Evolutionary conservation across 2,113 vertebrate species (phyloP).

Genomic region (Lophochroa leadbeateri): DNA sequence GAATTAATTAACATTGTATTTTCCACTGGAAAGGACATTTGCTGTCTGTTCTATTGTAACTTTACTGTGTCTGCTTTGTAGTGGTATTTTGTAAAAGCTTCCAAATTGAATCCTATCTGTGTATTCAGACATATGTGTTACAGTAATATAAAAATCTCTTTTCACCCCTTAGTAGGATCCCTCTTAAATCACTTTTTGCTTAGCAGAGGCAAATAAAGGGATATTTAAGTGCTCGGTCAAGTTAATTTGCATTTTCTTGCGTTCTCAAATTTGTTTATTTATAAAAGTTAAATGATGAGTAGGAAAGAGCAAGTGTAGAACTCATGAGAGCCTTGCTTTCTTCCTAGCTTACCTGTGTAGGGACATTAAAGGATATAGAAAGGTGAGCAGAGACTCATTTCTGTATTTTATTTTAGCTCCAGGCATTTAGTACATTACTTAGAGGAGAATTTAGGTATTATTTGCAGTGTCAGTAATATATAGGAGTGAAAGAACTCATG

Average conservation of each 20-base stretch:
- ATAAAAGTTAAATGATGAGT: background rate
- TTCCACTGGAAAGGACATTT: background rate
- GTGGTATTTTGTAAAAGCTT: background rate
- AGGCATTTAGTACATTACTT: background rate
- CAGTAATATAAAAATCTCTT: background rate
- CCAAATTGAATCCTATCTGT: background rate
- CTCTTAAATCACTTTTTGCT: background rate
- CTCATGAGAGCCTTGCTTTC: background rate
- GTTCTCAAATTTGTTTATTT: background rate
- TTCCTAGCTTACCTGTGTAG: background rate
- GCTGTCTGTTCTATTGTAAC: background rate
- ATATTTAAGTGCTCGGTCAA: background rate
- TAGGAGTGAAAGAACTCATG: background rate
- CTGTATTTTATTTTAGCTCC: background rate
- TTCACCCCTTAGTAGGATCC: background rate
- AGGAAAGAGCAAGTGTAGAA: background rate
- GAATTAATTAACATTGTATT: constrained; percentile 5
- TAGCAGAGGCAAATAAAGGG: background rate
- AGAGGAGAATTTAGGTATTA: background rate
- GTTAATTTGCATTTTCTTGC: background rate
- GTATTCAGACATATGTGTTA: background rate
- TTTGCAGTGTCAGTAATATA: background rate
- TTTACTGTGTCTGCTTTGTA: background rate
- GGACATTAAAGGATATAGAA: background rate
- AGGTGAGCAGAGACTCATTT: background rate